Evolutionary conservation across 2,113 vertebrate species (phyloP), one percentile per base, ranked within the genome.

Genomic region (Hyaena hyaena): DNA sequence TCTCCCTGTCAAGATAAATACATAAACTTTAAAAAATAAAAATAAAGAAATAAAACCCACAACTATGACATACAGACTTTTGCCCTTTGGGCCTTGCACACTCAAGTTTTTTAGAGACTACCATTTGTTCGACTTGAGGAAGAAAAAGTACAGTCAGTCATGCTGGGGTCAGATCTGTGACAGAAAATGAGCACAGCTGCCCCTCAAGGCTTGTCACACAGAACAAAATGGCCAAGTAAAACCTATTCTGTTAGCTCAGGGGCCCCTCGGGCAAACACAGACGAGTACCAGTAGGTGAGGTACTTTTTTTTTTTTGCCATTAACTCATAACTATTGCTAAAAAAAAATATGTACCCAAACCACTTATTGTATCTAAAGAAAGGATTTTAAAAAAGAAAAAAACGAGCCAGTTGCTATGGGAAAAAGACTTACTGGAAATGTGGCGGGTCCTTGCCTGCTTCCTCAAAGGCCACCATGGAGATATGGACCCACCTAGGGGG

Each of bases 51-150:
- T 12, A 65, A 31, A 65, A 28, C 63, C 63, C 63, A 98, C 98
- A 98, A 98, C 96, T 97, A 97, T 97, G 98, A 98, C 98, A 98
- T 96, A 97, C 96, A 98, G 92, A 58, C 97, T 97, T 98, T 98
- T 97, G 97, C 95, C 93, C 98, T 98, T 98, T 98, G 95, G 98
- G 97, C 97, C 97, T 97, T 96, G 97, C 97, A 98, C 98, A 97
- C 98, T 98, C 95, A 92, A 4, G 96, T 97, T 98, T 98, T 98
- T 90, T 97, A 97, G 93, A 98, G 98, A 98, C 71, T 95, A 86
- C 95, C 97, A 87, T 80, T 0, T 45, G 92, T 97, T 93, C 97
- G 95, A 90, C 97, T 97, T 91, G 88, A 77, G 95, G 92, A 1
- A 14, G 1, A 2, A 35, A 28, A 61, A 53, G 3, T 79, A 95